Evolutionary conservation across 2,113 vertebrate genomes (phyloP).

Genomic region (Chloebia gouldiae): DNA sequence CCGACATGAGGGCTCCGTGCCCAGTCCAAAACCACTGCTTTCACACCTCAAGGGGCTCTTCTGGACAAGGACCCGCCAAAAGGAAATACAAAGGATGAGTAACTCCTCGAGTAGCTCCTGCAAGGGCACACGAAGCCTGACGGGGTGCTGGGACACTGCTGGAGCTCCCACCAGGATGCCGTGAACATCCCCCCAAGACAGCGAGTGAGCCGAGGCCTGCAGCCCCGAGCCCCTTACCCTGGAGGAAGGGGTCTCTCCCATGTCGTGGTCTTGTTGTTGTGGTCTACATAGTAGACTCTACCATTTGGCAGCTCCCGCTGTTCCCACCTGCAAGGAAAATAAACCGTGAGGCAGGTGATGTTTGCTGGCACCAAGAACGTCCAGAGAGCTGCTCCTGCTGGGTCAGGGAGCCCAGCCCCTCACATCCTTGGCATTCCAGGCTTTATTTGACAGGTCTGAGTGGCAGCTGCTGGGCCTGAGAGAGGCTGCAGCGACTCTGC

Average conservation of each 20-base stretch:
- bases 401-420: neutral
- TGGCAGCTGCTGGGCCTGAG: neutral
- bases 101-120: neutral
- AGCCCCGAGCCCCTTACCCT: slow-evolving; percentile 76
- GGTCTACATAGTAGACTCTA: slow-evolving; percentile 96
- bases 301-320: slow-evolving; percentile 93
- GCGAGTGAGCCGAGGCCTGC: neutral
- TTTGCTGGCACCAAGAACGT: neutral
- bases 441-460: neutral
- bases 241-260: slow-evolving; percentile 97
- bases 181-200: neutral
- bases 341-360: neutral
- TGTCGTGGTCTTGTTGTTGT: slow-evolving; percentile 98
- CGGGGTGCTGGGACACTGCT: neutral
- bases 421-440: neutral
- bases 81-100: neutral
- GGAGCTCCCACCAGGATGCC: neutral
- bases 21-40: neutral
- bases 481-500: neutral
- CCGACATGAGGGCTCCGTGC: rapidly evolving
- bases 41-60: neutral
- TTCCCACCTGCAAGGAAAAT: slow-evolving; percentile 85
- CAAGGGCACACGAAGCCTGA: neutral
- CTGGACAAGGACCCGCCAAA: neutral
- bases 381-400: neutral